These are phyloP conservation scores for Volucella zonaria DNA, from an alignment of 2,888 invertebrate genomes.

Conservation along the genomic window DNA sequence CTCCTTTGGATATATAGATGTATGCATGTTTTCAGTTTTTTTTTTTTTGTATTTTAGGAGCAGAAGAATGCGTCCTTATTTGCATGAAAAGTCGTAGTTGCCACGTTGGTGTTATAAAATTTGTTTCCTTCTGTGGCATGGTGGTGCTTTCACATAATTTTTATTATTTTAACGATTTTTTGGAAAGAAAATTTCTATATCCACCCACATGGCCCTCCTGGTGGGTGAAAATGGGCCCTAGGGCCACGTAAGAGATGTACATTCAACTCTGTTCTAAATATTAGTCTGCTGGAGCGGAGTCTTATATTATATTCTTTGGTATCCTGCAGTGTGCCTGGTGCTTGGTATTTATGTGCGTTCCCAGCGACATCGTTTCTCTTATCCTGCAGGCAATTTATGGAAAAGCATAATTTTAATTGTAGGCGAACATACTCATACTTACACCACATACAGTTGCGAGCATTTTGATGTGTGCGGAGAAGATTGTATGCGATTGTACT, in stretches of 20 bases:
- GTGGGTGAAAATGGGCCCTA: slow-evolving; percentile 11
- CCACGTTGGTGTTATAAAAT: slow-evolving; percentile 39
- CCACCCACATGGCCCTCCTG: background rate
- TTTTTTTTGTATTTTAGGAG: background rate
- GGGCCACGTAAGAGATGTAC: slow-evolving; percentile 10
- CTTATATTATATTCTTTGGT: slow-evolving; percentile 13
- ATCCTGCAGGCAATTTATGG: slow-evolving; percentile 16
- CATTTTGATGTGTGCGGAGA: background rate
- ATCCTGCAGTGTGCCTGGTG: no score
- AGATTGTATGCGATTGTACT: no score
- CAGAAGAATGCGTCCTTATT: slow-evolving; percentile 25
- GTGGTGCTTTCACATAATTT: slow-evolving; percentile 25
- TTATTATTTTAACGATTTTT: slow-evolving; percentile 4
- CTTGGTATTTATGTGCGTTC: slow-evolving; percentile 13
- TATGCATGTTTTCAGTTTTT: background rate
- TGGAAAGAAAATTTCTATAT: background rate
- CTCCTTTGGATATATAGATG: background rate
- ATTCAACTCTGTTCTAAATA: slow-evolving; percentile 34
- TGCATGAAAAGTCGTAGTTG: slow-evolving; percentile 8
- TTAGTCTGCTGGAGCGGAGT: background rate
- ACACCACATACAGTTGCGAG: background rate
- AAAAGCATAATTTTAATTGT: slow-evolving; percentile 27
- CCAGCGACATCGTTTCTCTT: background rate
- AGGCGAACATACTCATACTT: background rate
- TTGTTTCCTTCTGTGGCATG: slow-evolving; percentile 1